Base-by-base conservation (phyloP, 2,113 vertebrate genomes). In the Hepsetus odoe region DNA sequence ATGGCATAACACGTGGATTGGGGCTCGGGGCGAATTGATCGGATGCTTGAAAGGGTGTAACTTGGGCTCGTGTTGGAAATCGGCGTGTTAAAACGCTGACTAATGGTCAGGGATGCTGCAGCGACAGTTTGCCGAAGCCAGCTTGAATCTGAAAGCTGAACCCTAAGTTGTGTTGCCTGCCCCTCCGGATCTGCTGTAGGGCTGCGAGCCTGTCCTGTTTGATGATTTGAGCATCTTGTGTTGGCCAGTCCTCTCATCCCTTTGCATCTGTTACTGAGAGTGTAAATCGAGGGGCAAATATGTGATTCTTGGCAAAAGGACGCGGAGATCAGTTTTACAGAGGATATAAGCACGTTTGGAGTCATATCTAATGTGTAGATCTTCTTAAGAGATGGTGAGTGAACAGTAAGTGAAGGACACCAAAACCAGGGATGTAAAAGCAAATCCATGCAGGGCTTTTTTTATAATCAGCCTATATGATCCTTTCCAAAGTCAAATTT, bases 61-160 rank as follows among this genome's bases (percentile, higher is more conserved):
- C 6, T 53, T 1, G 20, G 18, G 49, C 18, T 53, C 8, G 49
- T 8, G n/a, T 26, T 5, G 3, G 9, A 35, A 65, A 64, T 56
- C 44, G 40, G 65, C 70, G 66, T 64, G 42, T 64, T 46, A 12
- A 32, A 20, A 12, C 16, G 11, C 82, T 84, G 79, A 84, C 70
- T 81, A 84, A 84, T 75, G 75, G 66, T 78, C 74, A 81, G 75
- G 74, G 81, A 66, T 78, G 79, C 51, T 69, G 76, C 66, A 67
- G 70, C 55, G 33, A 53, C 40, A 32, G 59, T 33, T 13, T 69
- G 14, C 42, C 44, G 26, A 28, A 35, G 61, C 22, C 42, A 14
- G 42, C 42, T 14, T 64, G 51, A 61, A 58, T 68, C 30, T 58
- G 35, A 46, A 32, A 71, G 44, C 59, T 66, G 28, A 53, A 33